Percentiles rank a stretch among this genome's conserved stretches.
Conservation (phyloP, 2,113 vertebrate species). For the Atherinomorus stipes region DNA sequence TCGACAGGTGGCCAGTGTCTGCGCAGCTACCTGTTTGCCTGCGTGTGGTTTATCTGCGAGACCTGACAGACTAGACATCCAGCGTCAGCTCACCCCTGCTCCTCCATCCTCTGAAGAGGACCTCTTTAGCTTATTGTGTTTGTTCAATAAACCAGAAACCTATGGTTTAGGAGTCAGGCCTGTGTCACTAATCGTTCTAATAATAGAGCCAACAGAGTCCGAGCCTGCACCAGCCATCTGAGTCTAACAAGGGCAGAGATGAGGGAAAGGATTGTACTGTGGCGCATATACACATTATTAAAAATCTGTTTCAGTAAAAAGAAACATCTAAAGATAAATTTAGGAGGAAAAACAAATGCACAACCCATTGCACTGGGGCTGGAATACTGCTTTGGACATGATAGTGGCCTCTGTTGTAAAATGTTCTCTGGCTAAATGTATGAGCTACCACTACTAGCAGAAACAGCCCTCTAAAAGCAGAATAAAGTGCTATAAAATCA, state of each 20-base stretch:
- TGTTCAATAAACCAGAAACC: constrained; percentile 62
- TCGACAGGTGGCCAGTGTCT: neutral
- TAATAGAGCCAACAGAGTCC: constrained; percentile 25
- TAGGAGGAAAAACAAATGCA: constrained; percentile 22
- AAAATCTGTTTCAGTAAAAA: constrained; percentile 21
- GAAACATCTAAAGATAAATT: neutral
- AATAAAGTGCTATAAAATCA: constrained; percentile 67
- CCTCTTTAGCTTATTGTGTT: constrained; percentile 62
- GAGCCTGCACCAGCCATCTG: neutral
- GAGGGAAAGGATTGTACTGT: constrained; percentile 20
- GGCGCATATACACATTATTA: neutral
- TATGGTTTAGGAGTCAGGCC: constrained; percentile 44
- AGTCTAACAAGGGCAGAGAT: neutral
- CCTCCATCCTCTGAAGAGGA: neutral
- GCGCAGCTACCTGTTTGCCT: neutral
- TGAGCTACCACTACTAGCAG: constrained; percentile 14
- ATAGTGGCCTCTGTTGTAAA: constrained; percentile 27
- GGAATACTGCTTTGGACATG: constrained; percentile 61
- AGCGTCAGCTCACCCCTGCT: neutral
- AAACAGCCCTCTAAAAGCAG: constrained; percentile 34
- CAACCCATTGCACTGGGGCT: neutral
- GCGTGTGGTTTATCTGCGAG: neutral
- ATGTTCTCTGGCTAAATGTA: constrained; percentile 37
- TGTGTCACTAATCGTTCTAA: constrained; percentile 53
- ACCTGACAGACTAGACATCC: neutral